Base-by-base conservation (phyloP, 37 sponge, comb jelly and placozoan species). In the Mnemiopsis leidyi region DNA sequence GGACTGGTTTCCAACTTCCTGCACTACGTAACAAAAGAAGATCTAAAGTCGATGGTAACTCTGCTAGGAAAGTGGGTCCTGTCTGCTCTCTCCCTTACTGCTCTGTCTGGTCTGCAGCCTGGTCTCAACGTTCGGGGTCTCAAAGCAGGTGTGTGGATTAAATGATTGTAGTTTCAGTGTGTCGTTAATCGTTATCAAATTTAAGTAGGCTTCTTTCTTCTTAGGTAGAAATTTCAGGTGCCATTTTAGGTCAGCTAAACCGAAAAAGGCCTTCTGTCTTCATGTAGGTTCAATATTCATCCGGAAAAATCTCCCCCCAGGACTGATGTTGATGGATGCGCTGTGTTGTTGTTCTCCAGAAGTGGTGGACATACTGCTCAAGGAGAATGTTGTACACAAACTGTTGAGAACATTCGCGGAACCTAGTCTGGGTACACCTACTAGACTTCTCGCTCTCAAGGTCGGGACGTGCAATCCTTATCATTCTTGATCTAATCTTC, bases 41-140 rank as follows among this genome's bases (percentile, higher is more conserved):
- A 85, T n/a, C 35, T 85, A 29, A 85, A 40, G 40, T 38, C 40
- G 30, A 85, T 85, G 90, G 61, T 85, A n/a, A 37, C 36, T 28
- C 48, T 85, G 29, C 48, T 85, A 3, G 90, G 61, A 3, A 85
- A 85, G 90, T 85, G 90, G 90, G 90, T 85, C 61, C 61, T 85
- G n/a, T 85, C 90, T 23, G 90, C 90, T 33, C 90, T 85, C 40
- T 85, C 90, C 0, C 90, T 85, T 0, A 85, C 90, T 40, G 90
- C 90, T 23, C 90, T 85, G 7, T 85, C 90, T 21, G 90, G 90
- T 16, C 90, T 85, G 18, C 61, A 35, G 3, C 61, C 90, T 39
- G 90, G 90, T 0, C 90, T 85, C 26, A 85, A 85, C 25, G 61
- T 85, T n/a, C 13, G 90, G 90, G 90, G 90, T 25, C 61, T 85